phyloP scores from a whole-genome alignment of 2,888 invertebrate species.

The Galeopsomyia nigrocyanea region DNA sequence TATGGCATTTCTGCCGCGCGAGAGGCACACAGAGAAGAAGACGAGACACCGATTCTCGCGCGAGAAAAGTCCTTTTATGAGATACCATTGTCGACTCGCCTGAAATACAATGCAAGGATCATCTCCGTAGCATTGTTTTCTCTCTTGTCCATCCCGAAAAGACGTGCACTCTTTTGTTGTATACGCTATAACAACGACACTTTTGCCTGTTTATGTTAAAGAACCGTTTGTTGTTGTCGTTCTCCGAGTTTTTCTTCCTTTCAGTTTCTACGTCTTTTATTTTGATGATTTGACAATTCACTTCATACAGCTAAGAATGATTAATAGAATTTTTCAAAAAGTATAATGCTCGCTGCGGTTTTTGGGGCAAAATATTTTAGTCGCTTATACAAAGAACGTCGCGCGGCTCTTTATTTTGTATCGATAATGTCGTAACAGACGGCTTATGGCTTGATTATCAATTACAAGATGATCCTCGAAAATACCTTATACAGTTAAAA shows the following conservation, averaged over 20 bases:
- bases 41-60: slow-evolving; percentile 9
- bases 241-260: background rate
- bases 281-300: background rate
- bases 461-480: too few relatives aligned
- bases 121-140: slow-evolving; percentile 15
- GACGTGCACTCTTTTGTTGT: too few relatives aligned
- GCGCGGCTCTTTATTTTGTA: too few relatives aligned
- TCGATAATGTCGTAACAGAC: too few relatives aligned
- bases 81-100: background rate
- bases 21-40: too few relatives aligned
- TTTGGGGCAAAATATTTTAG: too few relatives aligned
- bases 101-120: slow-evolving; percentile 31
- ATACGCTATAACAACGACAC: background rate
- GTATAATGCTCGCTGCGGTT: too few relatives aligned
- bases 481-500: too few relatives aligned
- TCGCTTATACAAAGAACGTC: too few relatives aligned
- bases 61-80: slow-evolving; percentile 15
- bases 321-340: too few relatives aligned
- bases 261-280: background rate
- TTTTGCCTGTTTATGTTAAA: slow-evolving; percentile 12
- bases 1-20: background rate
- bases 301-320: too few relatives aligned
- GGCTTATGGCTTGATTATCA: too few relatives aligned
- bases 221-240: background rate
- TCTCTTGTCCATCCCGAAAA: background rate